phyloP scores from a whole-genome alignment of 2,797 vertebrate genomes.

The Pangasius sanitwongsei region DNA sequence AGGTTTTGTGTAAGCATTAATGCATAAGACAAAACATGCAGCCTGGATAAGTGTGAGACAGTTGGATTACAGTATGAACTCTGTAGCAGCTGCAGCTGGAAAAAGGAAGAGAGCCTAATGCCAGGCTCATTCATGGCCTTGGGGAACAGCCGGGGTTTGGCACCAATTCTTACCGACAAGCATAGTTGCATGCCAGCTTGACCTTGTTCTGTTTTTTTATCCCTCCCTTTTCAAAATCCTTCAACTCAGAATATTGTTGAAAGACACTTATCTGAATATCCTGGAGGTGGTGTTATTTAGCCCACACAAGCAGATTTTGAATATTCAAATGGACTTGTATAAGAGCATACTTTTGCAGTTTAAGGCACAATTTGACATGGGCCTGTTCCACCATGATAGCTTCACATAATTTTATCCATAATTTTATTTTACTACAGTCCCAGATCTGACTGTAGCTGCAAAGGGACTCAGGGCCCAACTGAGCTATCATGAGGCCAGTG shows the following conservation, averaged over 20 bases:
- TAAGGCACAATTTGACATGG: slow-evolving; percentile 60
- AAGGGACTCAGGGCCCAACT: slow-evolving; percentile 48
- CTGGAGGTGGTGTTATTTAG: background rate
- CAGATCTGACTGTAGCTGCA: slow-evolving; percentile 12
- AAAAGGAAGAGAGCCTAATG: slow-evolving; percentile 61
- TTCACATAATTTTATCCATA: slow-evolving; percentile 44
- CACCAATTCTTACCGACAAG: slow-evolving; percentile 22
- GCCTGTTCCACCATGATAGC: slow-evolving; percentile 24
- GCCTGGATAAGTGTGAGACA: slow-evolving; percentile 52
- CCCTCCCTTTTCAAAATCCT: slow-evolving; percentile 20
- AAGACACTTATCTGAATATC: slow-evolving; percentile 28
- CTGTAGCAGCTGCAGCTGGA: slow-evolving; percentile 63
- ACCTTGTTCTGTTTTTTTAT: slow-evolving; percentile 56
- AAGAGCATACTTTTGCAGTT: slow-evolving; percentile 56
- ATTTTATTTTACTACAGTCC: slow-evolving; percentile 48
- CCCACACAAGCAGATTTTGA: slow-evolving; percentile 43
- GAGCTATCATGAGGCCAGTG: slow-evolving; percentile 54
- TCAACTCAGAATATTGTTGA: background rate
- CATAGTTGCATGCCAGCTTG: slow-evolving; percentile 51
- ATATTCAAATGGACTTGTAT: slow-evolving; percentile 27
- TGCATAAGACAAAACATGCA: slow-evolving; percentile 41
- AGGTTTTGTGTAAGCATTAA: slow-evolving; percentile 37
- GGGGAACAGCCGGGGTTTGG: slow-evolving; percentile 36
- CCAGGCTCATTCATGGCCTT: slow-evolving; percentile 53
- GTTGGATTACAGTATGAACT: slow-evolving; percentile 55